Evolutionary conservation across 2,113 vertebrate species (phyloP).

Genomic region (Coptodon bakossiorum): DNA sequence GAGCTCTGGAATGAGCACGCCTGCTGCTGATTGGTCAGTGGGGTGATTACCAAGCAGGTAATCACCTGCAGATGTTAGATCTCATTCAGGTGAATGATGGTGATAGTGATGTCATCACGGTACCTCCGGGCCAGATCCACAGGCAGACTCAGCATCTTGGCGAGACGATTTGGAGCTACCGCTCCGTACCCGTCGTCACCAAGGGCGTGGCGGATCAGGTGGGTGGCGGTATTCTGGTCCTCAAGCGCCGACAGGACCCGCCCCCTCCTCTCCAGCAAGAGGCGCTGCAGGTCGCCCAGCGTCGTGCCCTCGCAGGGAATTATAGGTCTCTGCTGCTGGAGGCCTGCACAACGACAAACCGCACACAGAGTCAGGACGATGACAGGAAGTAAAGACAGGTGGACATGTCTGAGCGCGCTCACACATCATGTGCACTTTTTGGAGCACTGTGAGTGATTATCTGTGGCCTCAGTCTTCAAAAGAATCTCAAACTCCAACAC

Average conservation of each 20-base stretch:
- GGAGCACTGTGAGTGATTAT: not conserved
- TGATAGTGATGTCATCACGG: constrained; percentile 66
- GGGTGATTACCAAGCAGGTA: not conserved
- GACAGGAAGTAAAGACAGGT: not conserved
- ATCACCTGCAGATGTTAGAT: not conserved
- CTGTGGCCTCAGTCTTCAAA: not conserved
- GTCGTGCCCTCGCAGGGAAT: not conserved
- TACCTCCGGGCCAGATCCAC: constrained; percentile 56
- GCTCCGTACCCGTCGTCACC: constrained; percentile 59
- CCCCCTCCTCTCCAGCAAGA: constrained; percentile 49
- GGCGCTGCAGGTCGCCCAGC: constrained; percentile 37
- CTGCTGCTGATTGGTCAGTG: not conserved
- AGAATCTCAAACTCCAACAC: not conserved
- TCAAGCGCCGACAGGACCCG: constrained; percentile 23
- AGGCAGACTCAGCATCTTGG: constrained; percentile 60
- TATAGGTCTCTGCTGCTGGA: constrained; percentile 54
- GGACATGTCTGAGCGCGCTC: not conserved
- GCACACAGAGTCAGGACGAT: not conserved
- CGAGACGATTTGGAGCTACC: constrained; percentile 35
- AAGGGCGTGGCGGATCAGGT: constrained; percentile 57
- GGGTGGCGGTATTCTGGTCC: constrained; percentile 52
- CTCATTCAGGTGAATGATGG: constrained; percentile 56
- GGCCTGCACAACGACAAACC: not conserved
- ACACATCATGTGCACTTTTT: not conserved
- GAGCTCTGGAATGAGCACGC: not conserved